Base-by-base conservation (phyloP, 2,888 invertebrate genomes). In the Drosophila nr. perissopoda region DNA sequence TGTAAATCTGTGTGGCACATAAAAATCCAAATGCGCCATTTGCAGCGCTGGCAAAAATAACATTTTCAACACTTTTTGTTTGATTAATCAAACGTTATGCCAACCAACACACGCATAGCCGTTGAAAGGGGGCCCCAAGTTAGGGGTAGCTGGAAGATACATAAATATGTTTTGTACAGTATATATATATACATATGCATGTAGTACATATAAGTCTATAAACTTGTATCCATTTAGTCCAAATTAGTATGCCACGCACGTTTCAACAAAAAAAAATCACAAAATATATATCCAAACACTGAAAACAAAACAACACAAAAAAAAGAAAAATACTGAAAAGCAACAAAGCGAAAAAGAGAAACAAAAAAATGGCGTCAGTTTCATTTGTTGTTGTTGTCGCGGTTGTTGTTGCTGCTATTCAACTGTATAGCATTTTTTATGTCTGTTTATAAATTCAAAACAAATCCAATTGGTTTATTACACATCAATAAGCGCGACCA, bases 391-490 rank as follows among this genome's bases (percentile, higher is more conserved):
- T 29, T 29, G 49, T 64, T 78, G 40, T 69, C n/a, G n/a, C n/a
- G 59, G 48, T 53, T 69, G 48, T 56, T 68, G 59, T 51, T 56
- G 52, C 38, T 65, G 56, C n/a, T 51, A 13, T 48, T 51, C 42
- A 11, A 36, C 25, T 29, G 11, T 63, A 29, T 45, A n/a, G 45
- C 25, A 57, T 16, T 59, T 45, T 87, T 87, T 73, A 84, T 87
- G 82, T 71, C 85, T 87, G 87, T 89, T 90, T 91, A 91, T 84
- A 84, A 91, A 90, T 90, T 91, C 91, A 91, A 91, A 90, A 82
- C 91, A 91, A 90, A 91, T 89, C 84, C 91, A 91, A 90, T 90
- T 91, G 91, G 88, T 90, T 90, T 90, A 90, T 91, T 90, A 87
- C 91, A 87, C 89, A 82, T 89, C 91, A 89, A 86, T 87, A 81